Percentiles rank a stretch among this genome's conserved stretches.
phyloP scores from a whole-genome alignment of 2,888 invertebrate species.

The Caenorhabditis afra region DNA sequence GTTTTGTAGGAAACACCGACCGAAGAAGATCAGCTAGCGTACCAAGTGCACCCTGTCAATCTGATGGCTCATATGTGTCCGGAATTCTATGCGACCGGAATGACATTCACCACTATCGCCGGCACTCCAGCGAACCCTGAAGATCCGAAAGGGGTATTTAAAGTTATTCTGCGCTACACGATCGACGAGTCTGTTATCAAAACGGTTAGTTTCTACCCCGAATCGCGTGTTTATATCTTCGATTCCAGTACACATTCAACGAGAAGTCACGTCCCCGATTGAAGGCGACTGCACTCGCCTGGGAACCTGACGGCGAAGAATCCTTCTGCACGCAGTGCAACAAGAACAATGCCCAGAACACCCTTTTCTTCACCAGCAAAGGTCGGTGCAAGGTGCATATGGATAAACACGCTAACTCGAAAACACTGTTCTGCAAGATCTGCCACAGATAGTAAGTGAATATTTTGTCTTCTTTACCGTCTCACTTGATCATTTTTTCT shows the following conservation, averaged over 20 bases:
- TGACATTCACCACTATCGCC: not conserved
- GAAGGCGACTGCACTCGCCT: not conserved
- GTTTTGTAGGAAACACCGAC: not conserved
- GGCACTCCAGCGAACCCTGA: not conserved
- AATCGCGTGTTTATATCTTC: too few relatives aligned
- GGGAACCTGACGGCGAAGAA: not conserved
- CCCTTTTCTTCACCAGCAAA: too few relatives aligned
- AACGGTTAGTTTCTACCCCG: constrained; percentile 17
- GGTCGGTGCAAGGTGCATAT: too few relatives aligned
- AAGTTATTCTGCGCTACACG: constrained; percentile 22
- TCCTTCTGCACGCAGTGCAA: not conserved
- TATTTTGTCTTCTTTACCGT: too few relatives aligned
- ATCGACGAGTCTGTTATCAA: constrained; percentile 20
- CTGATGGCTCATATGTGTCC: constrained; percentile 30
- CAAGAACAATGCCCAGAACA: not conserved
- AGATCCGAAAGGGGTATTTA: not conserved
- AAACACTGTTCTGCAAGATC: too few relatives aligned
- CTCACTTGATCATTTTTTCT: too few relatives aligned
- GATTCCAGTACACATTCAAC: constrained; percentile 40
- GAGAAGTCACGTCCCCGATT: constrained; percentile 9
- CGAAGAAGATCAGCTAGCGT: too few relatives aligned
- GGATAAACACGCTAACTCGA: too few relatives aligned
- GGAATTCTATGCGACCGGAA: constrained; percentile 40
- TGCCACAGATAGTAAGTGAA: too few relatives aligned
- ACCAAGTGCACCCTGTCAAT: constrained; percentile 17